phyloP scores from a whole-genome alignment of 1,140 invertebrate species.

The Andrena cerasifolii region DNA sequence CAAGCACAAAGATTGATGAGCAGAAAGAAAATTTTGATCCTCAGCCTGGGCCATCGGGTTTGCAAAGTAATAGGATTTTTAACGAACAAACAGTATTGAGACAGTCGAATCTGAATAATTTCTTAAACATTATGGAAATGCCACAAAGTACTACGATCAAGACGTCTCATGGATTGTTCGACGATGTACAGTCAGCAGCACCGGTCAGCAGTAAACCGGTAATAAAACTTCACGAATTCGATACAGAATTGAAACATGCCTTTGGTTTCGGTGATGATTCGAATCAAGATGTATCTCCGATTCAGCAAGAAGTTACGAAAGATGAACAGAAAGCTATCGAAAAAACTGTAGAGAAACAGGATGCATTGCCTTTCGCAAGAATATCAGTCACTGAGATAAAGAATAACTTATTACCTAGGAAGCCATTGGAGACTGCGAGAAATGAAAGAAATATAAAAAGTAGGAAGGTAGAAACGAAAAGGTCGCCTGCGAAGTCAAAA shows the following conservation, averaged over 20 bases:
- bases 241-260: constrained; percentile 61
- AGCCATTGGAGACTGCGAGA: constrained; percentile 19
- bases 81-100: constrained; percentile 48
- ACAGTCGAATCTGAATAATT: constrained; percentile 73
- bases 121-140: constrained; percentile 69
- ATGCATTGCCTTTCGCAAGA: constrained; percentile 39
- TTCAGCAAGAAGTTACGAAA: constrained; percentile 4
- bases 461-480: constrained; percentile 28
- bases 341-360: constrained; percentile 18
- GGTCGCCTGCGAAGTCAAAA: neutral
- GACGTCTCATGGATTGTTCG: constrained; percentile 72
- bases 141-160: constrained; percentile 64
- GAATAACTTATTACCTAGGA: constrained; percentile 41
- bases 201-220: constrained; percentile 53
- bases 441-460: constrained; percentile 29
- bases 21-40: constrained; percentile 45
- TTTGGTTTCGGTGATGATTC: constrained; percentile 69
- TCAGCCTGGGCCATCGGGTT: constrained; percentile 58
- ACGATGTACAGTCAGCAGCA: constrained; percentile 66
- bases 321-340: constrained; percentile 21
- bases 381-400: constrained; percentile 61
- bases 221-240: constrained; percentile 8
- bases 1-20: neutral
- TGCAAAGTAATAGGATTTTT: constrained; percentile 21
- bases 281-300: constrained; percentile 31